Evolutionary conservation across 2,797 vertebrate species (phyloP), one percentile per base, ranked within the genome.

Genomic region (Antennarius maculatus): DNA sequence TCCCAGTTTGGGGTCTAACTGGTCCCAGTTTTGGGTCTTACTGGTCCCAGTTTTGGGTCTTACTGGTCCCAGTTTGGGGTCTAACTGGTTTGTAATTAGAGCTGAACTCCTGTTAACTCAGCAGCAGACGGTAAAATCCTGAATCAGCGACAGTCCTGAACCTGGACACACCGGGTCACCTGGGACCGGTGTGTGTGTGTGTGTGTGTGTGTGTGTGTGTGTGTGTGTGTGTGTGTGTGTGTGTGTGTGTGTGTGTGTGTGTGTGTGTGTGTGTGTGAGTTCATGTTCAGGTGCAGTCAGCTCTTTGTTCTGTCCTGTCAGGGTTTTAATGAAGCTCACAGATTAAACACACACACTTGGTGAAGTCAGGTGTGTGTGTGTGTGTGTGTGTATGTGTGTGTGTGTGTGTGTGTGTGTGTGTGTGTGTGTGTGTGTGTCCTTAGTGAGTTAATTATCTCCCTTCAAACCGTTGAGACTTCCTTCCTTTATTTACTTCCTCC

Each of bases 231-330:
- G 50, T 31, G 50, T 52, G 50, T 16, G 4, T 11, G 11, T 29
- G 50, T 52, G 28, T 52, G 50, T 28, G 27, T 31, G 14, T 52
- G 50, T 29, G 50, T 52, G 13, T 52, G 27, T 14, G 14, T 52
- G 50, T 52, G 50, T 29, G 27, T 31, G 27, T 31, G 27, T 52
- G 50, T 57, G 69, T 60, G 64, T 49, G 58, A 56, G 66, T 69
- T 66, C 70, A 69, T 59, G 52, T 81, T 76, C 72, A 77, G 76
- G 68, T 85, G 82, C 63, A 85, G 84, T 89, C 88, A 89, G 88
- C 86, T 86, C 83, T 89, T 89, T 89, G 83, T 89, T 87, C 77
- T 89, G 84, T 86, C 86, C 85, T 66, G 74, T 88, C 81, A 88
- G 86, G 83, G 66, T 85, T 86, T 88, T 87, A 86, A 85, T 87